Conservation (phyloP, 2,797 vertebrate species). For the Chelmon rostratus region DNA sequence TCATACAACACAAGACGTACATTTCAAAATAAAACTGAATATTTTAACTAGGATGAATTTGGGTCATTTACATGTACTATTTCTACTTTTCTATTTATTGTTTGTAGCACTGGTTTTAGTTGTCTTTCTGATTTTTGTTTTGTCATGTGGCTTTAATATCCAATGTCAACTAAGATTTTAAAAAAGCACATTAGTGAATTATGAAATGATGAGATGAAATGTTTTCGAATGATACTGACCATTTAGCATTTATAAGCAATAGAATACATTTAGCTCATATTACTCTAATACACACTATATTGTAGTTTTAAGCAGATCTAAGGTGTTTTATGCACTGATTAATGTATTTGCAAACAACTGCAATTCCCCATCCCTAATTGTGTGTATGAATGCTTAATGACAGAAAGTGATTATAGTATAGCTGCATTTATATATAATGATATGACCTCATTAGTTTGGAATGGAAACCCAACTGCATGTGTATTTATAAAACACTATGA, state of each 20-base stretch:
- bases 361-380: not conserved
- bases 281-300: not conserved
- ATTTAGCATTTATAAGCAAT: not conserved
- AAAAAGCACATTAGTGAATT: not conserved
- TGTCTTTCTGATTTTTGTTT: not conserved
- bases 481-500: not conserved
- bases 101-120: not conserved
- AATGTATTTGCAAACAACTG: not conserved
- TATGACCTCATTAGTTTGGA: no score
- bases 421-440: no score
- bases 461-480: not conserved
- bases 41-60: no score
- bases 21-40: no score
- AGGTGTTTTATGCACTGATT: not conserved
- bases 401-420: no score
- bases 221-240: no score
- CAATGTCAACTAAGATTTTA: no score
- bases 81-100: not conserved
- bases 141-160: not conserved
- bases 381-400: no score
- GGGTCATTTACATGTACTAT: not conserved
- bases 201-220: not conserved
- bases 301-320: not conserved
- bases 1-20: no score
- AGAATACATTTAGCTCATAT: not conserved